Evolutionary conservation across 1,140 invertebrate species (phyloP), one percentile per base, ranked within the genome.

Genomic region (Pogonus chalceus): DNA sequence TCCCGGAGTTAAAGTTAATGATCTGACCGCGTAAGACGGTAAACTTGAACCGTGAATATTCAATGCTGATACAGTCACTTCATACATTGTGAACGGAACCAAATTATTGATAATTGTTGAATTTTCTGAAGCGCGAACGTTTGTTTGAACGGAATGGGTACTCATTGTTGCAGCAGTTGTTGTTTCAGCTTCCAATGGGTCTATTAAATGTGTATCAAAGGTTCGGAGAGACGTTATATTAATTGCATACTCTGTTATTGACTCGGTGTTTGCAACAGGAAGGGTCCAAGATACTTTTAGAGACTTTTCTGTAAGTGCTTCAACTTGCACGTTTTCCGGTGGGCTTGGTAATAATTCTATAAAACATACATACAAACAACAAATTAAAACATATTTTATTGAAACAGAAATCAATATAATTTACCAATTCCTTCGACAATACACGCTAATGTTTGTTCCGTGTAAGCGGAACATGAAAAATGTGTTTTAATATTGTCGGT

Each of bases 401-500:
- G 14, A 43, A 24, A 43, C 23, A 49, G 20, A 20, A 20, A n/a
- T 16, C 20, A 46, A 22, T n/a, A 7, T 31, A 7, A 72, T 67
- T 77, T 71, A 84, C 86, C 84, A 51, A 90, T 82, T 51, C 87
- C 87, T 68, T 87, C 83, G 4, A 85, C 79, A 52, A 89, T 88
- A 64, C 87, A 90, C 53, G 86, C 83, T 4, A 90, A 69, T 0
- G 87, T 89, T 58, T 84, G 81, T 60, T 88, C 81, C n/a, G 87
- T 89, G 59, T 88, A 87, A 1, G 85, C 78, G 0, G 86, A 82
- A 65, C 88, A 91, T 1, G 85, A 88, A 63, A 88, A 87, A 58
- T 90, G 86, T 1, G 87, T 86, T 68, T 87, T 84, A 18, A 90
- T 82, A 55, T 84, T 85, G 65, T 88, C 85, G 0, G 86, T 88